Evolutionary conservation across 2,888 invertebrate genomes (phyloP), one percentile per base, ranked within the genome.

Genomic region (Drosophila heteroneura): DNA sequence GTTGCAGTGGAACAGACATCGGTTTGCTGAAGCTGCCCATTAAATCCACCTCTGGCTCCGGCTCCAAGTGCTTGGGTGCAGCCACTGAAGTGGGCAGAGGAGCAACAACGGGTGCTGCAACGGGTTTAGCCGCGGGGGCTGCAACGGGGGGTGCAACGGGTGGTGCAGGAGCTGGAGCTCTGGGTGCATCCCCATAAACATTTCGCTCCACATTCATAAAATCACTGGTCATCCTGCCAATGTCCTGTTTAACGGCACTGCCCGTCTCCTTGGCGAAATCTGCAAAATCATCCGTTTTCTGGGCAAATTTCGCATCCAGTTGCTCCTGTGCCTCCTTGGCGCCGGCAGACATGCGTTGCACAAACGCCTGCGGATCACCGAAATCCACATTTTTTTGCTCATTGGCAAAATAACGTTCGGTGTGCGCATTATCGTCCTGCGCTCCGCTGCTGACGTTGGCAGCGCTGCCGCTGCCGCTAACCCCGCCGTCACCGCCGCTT

Each of bases 171-270:
- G 39, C 33, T 10, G 69, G 53, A 5, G 30, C 61, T 9, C 57
- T 59, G 52, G 74, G 67, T 12, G 66, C 61, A 49, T 84, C 74
- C 3, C 79, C 81, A 57, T 83, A 82, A 32, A 85, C 71, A 30
- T 85, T 85, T 5, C 93, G 89, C 56, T 93, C 93, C 16, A 91
- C 89, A 61, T 92, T 92, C 93, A 93, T 92, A 47, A 93, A 93
- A 67, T 93, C 93, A 53, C 71, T 80, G 57, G 92, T 92, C 66
- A 89, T 30, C 26, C 81, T 79, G n/a, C 90, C 74, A 61, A 92
- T 83, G 57, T 82, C 89, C 56, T 92, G 90, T 53, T 90, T 91
- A 19, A 69, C 70, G 5, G 69, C 70, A 53, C 90, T 75, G 53
- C 81, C 79, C 5, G 82, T 68, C 56, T 90, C 83, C 35, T 81